A percentile compares a stretch with the other conserved stretches of the same genome.
Conservation (phyloP, 2,113 vertebrate genomes). For the Dolichallabes microphthalmus region DNA sequence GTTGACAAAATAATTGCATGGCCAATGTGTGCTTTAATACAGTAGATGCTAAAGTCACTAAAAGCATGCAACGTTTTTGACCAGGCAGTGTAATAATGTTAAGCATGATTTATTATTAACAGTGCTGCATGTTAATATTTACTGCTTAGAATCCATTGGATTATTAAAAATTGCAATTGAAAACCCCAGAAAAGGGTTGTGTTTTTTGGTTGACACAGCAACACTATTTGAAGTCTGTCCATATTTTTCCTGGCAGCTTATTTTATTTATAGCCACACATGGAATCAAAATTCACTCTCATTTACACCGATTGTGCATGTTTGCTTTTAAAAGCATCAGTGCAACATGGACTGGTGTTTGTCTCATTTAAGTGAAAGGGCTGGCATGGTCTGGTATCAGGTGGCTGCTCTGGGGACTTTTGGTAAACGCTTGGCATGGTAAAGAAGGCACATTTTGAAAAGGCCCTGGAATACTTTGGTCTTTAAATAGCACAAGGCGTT, state of each 20-base stretch:
- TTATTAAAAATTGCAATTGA: not conserved
- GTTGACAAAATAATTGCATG: no score
- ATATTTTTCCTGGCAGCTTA: conserved; percentile 28
- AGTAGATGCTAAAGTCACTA: no score
- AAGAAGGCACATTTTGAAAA: conserved; percentile 58
- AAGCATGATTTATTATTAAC: not conserved
- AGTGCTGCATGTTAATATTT: not conserved
- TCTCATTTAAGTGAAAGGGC: conserved; percentile 62
- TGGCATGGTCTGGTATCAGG: conserved; percentile 65
- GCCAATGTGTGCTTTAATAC: no score
- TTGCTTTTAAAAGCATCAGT: conserved; percentile 6
- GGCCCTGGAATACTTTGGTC: conserved; percentile 69
- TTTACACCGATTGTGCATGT: not conserved
- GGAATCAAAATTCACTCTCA: not conserved
- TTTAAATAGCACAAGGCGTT: conserved; percentile 69
- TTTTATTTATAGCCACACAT: conserved; percentile 17
- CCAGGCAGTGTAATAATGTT: not conserved
- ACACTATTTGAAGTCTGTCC: conserved; percentile 6
- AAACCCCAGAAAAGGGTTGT: not conserved
- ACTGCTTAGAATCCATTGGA: not conserved
- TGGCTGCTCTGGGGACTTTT: conserved; percentile 64
- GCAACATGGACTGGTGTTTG: conserved; percentile 52
- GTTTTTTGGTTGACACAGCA: not conserved
- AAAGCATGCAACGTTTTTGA: no score
- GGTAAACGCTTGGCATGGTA: conserved; percentile 66